Evolutionary conservation across 2,888 invertebrate genomes (phyloP).

Genomic region (Eristalinus sepulchralis): DNA sequence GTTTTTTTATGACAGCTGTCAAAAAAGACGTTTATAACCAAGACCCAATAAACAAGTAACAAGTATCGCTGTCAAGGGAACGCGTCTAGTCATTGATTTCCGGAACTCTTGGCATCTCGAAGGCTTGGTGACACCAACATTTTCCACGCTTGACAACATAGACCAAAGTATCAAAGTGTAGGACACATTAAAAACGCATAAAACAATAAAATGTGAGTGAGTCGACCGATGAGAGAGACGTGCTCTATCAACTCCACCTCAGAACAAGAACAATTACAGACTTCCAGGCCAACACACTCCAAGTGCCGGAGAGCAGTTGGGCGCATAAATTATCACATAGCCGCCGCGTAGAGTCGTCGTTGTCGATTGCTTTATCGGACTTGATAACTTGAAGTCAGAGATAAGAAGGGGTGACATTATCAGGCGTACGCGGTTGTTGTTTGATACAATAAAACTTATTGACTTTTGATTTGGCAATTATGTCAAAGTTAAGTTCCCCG

Average conservation of each 20-base stretch:
- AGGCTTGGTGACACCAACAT: background rate
- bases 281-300: background rate
- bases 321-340: background rate
- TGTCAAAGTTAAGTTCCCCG: conserved; percentile 1
- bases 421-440: background rate
- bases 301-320: background rate
- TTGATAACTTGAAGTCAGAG: background rate
- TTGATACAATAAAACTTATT: conserved; percentile 20
- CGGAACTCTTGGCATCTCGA: background rate
- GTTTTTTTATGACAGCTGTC: background rate
- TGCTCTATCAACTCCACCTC: background rate
- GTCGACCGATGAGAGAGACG: background rate
- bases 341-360: background rate
- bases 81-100: background rate
- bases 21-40: background rate
- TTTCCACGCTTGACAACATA: background rate
- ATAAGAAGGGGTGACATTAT: background rate
- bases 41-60: background rate
- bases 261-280: background rate
- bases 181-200: background rate
- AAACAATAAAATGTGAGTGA: background rate
- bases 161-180: too few species aligned
- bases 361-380: background rate
- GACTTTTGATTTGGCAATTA: conserved; percentile 37
- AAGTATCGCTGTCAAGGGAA: background rate